A percentile compares a stretch with the other conserved stretches of the same genome.
These are phyloP conservation scores for Acinonyx jubatus DNA, from an alignment of 2,113 vertebrate species.

Conservation along the genomic window DNA sequence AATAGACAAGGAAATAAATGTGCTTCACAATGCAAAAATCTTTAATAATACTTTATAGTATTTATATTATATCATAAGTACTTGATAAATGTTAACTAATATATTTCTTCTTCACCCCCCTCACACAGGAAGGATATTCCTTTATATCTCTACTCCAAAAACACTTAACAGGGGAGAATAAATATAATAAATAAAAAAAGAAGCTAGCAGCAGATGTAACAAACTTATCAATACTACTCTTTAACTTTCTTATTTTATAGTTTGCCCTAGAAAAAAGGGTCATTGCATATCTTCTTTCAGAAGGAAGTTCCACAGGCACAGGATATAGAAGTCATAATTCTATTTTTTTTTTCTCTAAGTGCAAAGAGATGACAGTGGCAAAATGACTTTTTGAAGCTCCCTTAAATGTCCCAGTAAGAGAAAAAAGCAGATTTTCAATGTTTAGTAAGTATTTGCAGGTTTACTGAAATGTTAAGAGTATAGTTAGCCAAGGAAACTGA, in stretches of 20 bases:
- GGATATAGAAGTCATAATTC: not conserved
- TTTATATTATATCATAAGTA: not conserved
- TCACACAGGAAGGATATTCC: not conserved
- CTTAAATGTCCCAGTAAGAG: not conserved
- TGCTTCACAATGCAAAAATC: not conserved
- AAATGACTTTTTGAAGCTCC: not conserved
- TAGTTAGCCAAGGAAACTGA: not conserved
- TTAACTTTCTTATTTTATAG: not conserved
- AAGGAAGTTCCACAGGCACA: not conserved
- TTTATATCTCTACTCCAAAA: not conserved
- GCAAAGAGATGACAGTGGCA: not conserved
- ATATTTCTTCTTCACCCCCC: not conserved
- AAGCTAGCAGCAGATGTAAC: not conserved
- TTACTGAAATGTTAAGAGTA: not conserved
- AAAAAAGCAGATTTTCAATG: not conserved
- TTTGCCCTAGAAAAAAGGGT: not conserved
- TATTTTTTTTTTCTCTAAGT: not conserved
- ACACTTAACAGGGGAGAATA: not conserved
- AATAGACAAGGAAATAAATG: not conserved
- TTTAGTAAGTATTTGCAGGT: not conserved
- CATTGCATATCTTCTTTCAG: not conserved
- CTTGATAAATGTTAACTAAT: not conserved
- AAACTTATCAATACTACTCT: not conserved
- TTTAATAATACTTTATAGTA: slow-evolving; percentile 7
- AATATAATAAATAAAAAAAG: not conserved